These are phyloP conservation scores for Epinotia ramella DNA, from an alignment of 2,888 invertebrate genomes.

Conservation along the genomic window DNA sequence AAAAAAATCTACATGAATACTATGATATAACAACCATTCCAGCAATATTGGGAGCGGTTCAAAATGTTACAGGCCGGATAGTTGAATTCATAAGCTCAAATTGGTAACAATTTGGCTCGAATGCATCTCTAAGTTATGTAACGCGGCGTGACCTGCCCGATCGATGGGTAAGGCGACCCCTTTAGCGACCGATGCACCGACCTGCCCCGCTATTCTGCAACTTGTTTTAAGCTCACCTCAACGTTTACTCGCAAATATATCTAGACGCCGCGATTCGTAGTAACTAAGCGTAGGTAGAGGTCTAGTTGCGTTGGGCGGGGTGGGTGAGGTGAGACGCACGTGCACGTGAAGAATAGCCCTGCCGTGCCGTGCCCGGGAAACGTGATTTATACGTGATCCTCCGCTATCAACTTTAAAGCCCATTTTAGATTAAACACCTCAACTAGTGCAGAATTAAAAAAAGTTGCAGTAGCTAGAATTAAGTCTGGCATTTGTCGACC, in stretches of 20 bases:
- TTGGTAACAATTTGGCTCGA: slow-evolving; percentile 66
- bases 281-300: too few species aligned
- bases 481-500: slow-evolving; percentile 21
- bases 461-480: slow-evolving; percentile 10
- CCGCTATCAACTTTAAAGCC: slow-evolving; percentile 3
- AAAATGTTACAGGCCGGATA: slow-evolving; percentile 53
- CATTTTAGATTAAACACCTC: neutral
- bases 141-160: slow-evolving; percentile 65
- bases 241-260: too few species aligned
- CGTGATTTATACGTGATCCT: slow-evolving; percentile 47
- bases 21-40: slow-evolving; percentile 12
- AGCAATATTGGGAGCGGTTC: slow-evolving; percentile 53
- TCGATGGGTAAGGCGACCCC: slow-evolving; percentile 76
- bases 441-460: neutral
- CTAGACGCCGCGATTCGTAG: too few species aligned
- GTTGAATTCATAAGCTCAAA: slow-evolving; percentile 59
- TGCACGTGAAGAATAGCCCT: slow-evolving; percentile 46
- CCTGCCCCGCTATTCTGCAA: slow-evolving; percentile 56
- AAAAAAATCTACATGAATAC: slow-evolving; percentile 11
- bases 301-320: too few species aligned
- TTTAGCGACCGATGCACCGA: slow-evolving; percentile 82
- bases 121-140: slow-evolving; percentile 55
- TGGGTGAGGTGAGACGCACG: too few species aligned
- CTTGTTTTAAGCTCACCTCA: too few species aligned
- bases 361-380: slow-evolving; percentile 75